A percentile compares a stretch with the other conserved stretches of the same genome.
phyloP scores from a whole-genome alignment of 1,140 invertebrate genomes.

The Macrotrachela quadricornifera region DNA sequence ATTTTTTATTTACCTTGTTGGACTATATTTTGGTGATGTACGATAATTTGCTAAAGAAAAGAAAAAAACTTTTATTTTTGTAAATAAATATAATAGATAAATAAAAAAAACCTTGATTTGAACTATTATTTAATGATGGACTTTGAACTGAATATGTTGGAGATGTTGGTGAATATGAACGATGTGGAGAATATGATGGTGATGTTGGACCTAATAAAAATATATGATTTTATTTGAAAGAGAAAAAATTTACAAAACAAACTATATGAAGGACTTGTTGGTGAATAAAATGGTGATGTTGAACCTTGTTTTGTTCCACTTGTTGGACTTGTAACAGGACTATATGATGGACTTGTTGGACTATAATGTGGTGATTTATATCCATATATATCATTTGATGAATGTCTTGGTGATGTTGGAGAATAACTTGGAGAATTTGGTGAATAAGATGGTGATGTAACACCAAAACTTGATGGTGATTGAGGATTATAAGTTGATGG shows the following conservation, averaged over 20 bases:
- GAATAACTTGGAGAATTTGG: constrained; percentile 9
- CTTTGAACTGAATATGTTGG: constrained; percentile 17
- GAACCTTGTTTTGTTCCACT: constrained; percentile 28
- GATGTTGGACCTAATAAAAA: constrained; percentile 33
- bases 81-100: too few species aligned
- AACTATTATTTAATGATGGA: too few species aligned
- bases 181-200: constrained; percentile 25
- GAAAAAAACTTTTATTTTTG: too few species aligned
- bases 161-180: constrained; percentile 18
- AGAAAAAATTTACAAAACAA: constrained; percentile 24
- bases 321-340: constrained; percentile 24
- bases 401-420: constrained; percentile 52
- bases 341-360: constrained; percentile 13
- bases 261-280: constrained; percentile 33
- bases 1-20: too few species aligned
- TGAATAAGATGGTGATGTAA: constrained; percentile 24
- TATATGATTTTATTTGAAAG: constrained; percentile 31
- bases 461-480: constrained; percentile 34
- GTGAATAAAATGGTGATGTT: constrained; percentile 27
- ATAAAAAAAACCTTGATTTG: too few species aligned
- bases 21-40: constrained; percentile 1
- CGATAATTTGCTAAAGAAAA: too few species aligned
- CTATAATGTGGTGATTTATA: constrained; percentile 8
- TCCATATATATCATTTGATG: constrained; percentile 5
- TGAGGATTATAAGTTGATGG: constrained; percentile 5